phyloP scores from a whole-genome alignment of 2,113 vertebrate genomes.

The Oreocharis arfaki region DNA sequence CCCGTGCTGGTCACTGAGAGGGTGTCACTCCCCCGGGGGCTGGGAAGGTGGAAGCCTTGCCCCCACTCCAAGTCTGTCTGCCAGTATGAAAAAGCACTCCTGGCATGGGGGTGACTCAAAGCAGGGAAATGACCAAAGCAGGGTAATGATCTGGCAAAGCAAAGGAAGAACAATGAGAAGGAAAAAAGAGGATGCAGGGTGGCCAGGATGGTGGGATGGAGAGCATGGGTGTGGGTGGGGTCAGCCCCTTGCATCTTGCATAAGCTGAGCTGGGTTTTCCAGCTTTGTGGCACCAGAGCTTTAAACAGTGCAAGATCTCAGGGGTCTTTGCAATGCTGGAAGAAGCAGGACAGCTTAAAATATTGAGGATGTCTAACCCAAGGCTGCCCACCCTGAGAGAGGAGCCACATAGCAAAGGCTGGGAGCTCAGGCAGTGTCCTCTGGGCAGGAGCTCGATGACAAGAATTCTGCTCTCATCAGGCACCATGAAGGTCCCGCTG shows the following conservation, averaged over 20 bases:
- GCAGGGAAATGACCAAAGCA: neutral
- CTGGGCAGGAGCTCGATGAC: accelerated
- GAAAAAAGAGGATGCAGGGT: neutral
- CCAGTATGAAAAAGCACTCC: neutral
- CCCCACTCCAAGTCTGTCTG: neutral
- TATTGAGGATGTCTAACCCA: neutral
- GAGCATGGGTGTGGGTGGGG: accelerated
- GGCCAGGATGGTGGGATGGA: neutral
- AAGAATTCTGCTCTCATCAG: neutral
- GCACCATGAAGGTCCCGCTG: neutral
- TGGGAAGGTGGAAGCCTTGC: neutral
- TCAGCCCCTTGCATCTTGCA: neutral
- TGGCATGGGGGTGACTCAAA: neutral
- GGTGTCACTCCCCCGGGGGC: neutral
- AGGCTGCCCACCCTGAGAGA: neutral
- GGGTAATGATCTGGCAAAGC: neutral
- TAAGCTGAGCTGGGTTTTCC: accelerated
- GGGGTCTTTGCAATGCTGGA: neutral
- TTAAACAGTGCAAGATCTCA: neutral
- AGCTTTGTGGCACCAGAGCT: neutral
- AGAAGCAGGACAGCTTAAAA: neutral
- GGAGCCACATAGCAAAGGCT: neutral
- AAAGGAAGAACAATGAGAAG: neutral
- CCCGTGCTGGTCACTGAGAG: neutral
- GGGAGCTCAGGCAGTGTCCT: neutral